These are phyloP conservation scores for Guaruba guarouba DNA, from an alignment of 2,113 vertebrate species.

Conservation along the genomic window DNA sequence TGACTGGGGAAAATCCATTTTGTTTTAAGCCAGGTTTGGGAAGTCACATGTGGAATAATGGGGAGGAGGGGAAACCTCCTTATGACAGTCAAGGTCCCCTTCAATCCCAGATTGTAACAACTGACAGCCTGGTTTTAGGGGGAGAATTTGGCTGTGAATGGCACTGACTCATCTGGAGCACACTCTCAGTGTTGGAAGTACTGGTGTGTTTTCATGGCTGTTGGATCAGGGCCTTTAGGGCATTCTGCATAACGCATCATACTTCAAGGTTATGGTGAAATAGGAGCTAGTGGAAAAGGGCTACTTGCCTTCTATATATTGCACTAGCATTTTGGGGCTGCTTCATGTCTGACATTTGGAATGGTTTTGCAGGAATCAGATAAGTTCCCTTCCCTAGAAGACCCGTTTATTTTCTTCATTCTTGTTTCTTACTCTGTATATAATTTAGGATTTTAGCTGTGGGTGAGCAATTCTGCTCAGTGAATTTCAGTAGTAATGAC, in stretches of 20 bases:
- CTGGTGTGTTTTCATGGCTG: background rate
- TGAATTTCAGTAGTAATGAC: background rate
- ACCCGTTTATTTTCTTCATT: background rate
- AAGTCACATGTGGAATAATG: background rate
- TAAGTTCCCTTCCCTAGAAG: background rate
- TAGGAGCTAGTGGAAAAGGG: background rate
- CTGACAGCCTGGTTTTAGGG: background rate
- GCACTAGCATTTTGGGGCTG: background rate
- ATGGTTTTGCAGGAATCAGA: background rate
- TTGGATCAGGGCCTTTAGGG: background rate
- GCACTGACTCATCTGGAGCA: fast-evolving
- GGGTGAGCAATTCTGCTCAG: background rate
- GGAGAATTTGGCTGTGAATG: background rate
- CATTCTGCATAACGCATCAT: background rate
- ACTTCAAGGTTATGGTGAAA: background rate
- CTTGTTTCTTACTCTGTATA: background rate
- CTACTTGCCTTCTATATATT: background rate
- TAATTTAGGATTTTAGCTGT: background rate
- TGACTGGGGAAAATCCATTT: background rate
- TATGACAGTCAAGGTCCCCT: background rate
- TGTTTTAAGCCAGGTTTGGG: background rate
- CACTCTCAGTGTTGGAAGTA: background rate
- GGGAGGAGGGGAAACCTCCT: background rate
- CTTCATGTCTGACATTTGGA: background rate
- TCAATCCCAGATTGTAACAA: background rate